phyloP scores from a whole-genome alignment of 2,888 invertebrate species.

The Pollenia amentaria region DNA sequence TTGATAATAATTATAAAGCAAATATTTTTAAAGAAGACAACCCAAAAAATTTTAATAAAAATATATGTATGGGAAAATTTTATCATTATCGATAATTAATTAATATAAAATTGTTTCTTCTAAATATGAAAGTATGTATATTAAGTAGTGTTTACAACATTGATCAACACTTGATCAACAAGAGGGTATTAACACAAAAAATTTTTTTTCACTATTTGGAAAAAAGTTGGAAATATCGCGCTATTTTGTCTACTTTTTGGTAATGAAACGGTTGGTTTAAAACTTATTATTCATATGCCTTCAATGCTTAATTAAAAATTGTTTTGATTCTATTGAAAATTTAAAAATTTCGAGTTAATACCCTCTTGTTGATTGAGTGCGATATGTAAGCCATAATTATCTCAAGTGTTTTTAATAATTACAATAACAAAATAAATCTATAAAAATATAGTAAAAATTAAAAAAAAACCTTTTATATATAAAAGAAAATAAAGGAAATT shows the following conservation, averaged over 20 bases:
- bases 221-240: too few species aligned
- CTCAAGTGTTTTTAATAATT: slow-evolving; percentile 56
- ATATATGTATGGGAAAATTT: not conserved
- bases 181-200: too few species aligned
- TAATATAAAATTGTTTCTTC: not conserved
- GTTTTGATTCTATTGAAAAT: too few species aligned
- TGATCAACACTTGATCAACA: too few species aligned
- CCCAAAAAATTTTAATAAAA: not conserved
- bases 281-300: too few species aligned
- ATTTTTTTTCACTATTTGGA: too few species aligned
- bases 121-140: not conserved
- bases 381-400: slow-evolving; percentile 58
- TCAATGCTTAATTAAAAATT: too few species aligned
- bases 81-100: not conserved
- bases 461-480: too few species aligned
- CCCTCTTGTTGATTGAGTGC: too few species aligned
- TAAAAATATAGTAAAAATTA: slow-evolving; percentile 1
- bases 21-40: slow-evolving; percentile 33
- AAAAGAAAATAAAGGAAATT: slow-evolving; percentile 5
- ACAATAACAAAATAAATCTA: slow-evolving; percentile 12
- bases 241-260: too few species aligned
- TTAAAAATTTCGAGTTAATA: too few species aligned
- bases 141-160: not conserved
- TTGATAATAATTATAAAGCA: slow-evolving; percentile 36
- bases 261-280: too few species aligned